phyloP scores from a whole-genome alignment of 2,113 vertebrate species.

The Otus sunia region DNA sequence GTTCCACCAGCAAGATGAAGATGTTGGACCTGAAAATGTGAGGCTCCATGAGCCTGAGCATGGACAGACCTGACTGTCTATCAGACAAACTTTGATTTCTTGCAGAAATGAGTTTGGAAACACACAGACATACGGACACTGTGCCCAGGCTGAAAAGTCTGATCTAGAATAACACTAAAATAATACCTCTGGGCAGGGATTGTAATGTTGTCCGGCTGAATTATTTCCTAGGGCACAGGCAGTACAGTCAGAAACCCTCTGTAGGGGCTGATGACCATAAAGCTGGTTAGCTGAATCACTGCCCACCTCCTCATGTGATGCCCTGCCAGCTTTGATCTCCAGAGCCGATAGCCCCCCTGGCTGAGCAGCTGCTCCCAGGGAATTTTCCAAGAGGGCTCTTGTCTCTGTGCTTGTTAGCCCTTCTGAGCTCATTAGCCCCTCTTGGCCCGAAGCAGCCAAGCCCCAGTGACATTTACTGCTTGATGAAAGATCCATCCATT shows the following conservation, averaged over 20 bases:
- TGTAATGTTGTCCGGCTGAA: neutral
- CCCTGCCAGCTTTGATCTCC: neutral
- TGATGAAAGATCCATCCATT: neutral
- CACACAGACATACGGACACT: accelerated
- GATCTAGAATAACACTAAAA: neutral
- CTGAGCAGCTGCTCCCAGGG: neutral
- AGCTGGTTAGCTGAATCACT: neutral
- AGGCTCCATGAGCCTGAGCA: neutral
- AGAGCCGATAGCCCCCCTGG: neutral
- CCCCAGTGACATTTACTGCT: neutral
- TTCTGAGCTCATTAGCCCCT: neutral
- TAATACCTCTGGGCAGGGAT: neutral
- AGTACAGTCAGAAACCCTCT: neutral
- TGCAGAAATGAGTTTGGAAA: neutral
- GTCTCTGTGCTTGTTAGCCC: neutral
- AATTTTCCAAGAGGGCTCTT: neutral
- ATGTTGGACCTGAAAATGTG: neutral
- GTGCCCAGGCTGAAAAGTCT: neutral
- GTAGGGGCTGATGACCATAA: neutral
- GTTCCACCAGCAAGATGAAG: neutral
- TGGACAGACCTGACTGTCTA: neutral
- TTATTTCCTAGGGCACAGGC: neutral
- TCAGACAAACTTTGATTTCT: neutral
- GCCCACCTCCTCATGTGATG: neutral
- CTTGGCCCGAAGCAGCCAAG: neutral